Conservation (phyloP, 2,888 invertebrate species). For the Auanema freiburgensis region DNA sequence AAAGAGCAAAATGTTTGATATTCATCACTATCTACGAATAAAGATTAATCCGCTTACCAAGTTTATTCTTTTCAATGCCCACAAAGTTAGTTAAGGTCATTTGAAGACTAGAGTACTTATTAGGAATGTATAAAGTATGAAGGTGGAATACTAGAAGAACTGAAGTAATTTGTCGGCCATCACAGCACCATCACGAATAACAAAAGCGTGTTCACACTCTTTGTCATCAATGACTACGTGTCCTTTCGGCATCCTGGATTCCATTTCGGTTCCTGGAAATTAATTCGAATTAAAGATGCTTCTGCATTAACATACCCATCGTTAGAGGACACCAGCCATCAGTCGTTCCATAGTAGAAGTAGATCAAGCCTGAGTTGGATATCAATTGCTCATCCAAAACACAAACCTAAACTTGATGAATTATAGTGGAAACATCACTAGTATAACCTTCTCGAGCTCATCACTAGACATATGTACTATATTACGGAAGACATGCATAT, state of each 20-base stretch:
- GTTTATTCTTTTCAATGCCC: too few relatives aligned
- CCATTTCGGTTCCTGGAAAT: slow-evolving; percentile 29
- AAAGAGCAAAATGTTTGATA: too few relatives aligned
- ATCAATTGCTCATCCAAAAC: slow-evolving; percentile 33
- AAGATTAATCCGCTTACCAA: too few relatives aligned
- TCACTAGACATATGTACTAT: slow-evolving; percentile 52
- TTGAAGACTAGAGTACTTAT: too few relatives aligned
- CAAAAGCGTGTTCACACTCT: slow-evolving; percentile 52
- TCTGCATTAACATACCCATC: slow-evolving; percentile 27
- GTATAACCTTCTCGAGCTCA: slow-evolving; percentile 38
- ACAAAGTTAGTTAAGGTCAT: too few relatives aligned
- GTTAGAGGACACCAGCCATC: slow-evolving; percentile 52
- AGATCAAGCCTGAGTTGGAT: slow-evolving; percentile 29
- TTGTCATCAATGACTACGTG: slow-evolving; percentile 51
- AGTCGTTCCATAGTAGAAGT: slow-evolving; percentile 47
- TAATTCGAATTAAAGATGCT: slow-evolving; percentile 3
- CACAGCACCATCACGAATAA: slow-evolving; percentile 45
- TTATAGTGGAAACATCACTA: too few relatives aligned
- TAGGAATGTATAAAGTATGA: too few relatives aligned
- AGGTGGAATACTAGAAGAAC: slow-evolving; percentile 26
- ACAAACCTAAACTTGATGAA: slow-evolving; percentile 19
- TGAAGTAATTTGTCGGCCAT: slow-evolving; percentile 49
- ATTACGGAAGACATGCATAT: slow-evolving; percentile 47
- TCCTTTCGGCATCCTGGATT: slow-evolving; percentile 28
- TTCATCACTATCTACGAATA: too few relatives aligned